Evolutionary conservation across 2,797 vertebrate species (phyloP).

Genomic region (Thaleichthys pacificus): DNA sequence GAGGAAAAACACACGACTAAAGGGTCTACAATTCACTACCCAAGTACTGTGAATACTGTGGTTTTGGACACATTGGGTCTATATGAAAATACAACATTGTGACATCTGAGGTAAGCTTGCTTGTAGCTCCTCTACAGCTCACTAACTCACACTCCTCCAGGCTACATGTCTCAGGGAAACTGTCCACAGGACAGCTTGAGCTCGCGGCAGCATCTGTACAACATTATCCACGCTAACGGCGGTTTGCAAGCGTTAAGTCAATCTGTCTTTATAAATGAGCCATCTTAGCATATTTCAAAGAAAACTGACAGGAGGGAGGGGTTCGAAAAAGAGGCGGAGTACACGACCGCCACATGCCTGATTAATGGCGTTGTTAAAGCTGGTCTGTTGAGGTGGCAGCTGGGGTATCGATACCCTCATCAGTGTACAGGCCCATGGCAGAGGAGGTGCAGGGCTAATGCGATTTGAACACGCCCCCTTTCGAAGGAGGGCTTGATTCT

Average conservation of each 20-base stretch:
- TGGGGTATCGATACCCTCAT: conserved; percentile 43
- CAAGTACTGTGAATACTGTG: too few species aligned
- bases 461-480: conserved; percentile 52
- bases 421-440: conserved; percentile 22
- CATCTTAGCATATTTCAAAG: conserved; percentile 38
- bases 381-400: conserved; percentile 48
- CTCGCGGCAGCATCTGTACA: background rate
- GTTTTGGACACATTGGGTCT: too few species aligned
- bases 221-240: background rate
- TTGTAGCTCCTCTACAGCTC: too few species aligned
- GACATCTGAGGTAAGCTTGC: too few species aligned
- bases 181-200: background rate
- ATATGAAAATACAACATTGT: too few species aligned
- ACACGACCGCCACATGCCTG: conserved; percentile 26
- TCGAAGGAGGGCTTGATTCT: conserved; percentile 46
- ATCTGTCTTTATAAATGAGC: conserved; percentile 17
- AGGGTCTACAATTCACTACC: too few species aligned
- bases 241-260: background rate
- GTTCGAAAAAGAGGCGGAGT: conserved; percentile 19
- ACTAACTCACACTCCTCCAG: background rate
- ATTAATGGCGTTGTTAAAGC: conserved; percentile 56
- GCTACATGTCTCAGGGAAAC: too few species aligned
- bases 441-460: conserved; percentile 41
- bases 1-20: too few species aligned
- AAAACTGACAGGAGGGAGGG: conserved; percentile 29